Evolutionary conservation across 1,140 invertebrate species (phyloP), one percentile per base, ranked within the genome.

Genomic region (Linepithema humile): DNA sequence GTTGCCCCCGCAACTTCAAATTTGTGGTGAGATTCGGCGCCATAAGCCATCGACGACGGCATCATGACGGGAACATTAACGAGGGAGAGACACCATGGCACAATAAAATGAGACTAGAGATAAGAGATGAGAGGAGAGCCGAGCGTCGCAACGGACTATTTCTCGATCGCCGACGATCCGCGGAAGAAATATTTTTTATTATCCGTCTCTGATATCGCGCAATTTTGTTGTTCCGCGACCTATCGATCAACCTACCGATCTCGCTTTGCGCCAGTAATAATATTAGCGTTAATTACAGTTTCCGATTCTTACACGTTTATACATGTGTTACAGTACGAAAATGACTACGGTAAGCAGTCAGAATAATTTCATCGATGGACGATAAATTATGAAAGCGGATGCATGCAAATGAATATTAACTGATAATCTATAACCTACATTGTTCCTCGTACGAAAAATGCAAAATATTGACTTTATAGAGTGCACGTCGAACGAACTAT

Each of bases 341-440:
- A 62, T 26, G 43, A 12, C n/a, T 10, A 50, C 57, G 38, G 32
- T 69, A 2, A 15, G n/a, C 38, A 5, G 20, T 48, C 32, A 59
- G 35, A 1, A 23, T 62, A 74, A 74, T 83, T 83, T 83, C 55
- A 20, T 59, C 38, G 80, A 60, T 7, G 9, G 69, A 40, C 9
- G 26, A 23, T n/a, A 17, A 40, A 43, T 62, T 45, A 12, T 75
- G 32, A 48, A 83, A 64, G 48, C 10, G 20, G 23, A 17, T 78
- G 59, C 20, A 55, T 3, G 72, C n/a, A 29, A 64, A 82, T 23
- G 23, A 74, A 60, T 55, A 40, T 48, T 86, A 86, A 83, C 80
- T 83, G 80, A 86, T 83, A 87, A 83, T 86, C 78, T 78, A 50
- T 83, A 86, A 77, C 32, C 64, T 73, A 83, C 43, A 50, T 73